Conservation (phyloP, 2,113 vertebrate species). For the Pagrus major region DNA sequence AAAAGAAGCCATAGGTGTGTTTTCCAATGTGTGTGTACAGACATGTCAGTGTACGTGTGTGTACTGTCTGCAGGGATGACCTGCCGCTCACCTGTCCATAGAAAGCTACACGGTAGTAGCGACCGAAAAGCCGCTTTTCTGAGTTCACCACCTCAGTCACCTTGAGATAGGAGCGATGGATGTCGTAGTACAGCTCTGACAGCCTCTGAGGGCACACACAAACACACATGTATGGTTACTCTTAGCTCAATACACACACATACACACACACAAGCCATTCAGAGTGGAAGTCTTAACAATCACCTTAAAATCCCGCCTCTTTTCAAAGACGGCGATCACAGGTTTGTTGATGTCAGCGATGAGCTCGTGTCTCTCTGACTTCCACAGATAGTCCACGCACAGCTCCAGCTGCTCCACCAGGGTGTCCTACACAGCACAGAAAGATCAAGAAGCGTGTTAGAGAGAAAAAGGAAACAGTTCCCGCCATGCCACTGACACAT, state of each 20-base stretch:
- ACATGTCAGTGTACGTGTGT: no score
- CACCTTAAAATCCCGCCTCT: conserved; percentile 97
- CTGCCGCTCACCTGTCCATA: conserved; percentile 92
- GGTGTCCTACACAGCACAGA: conserved; percentile 84
- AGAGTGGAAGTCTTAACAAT: background rate
- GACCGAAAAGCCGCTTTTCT: conserved; percentile 95
- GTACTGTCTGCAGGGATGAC: background rate
- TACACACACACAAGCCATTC: background rate
- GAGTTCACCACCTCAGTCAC: conserved; percentile 98
- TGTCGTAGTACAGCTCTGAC: conserved; percentile 97
- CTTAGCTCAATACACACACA: background rate
- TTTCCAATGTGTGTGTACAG: no score
- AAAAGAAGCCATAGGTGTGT: no score
- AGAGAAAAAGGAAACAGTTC: background rate
- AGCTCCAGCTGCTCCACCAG: conserved; percentile 96
- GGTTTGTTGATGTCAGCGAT: conserved; percentile 98
- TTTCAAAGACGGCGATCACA: conserved; percentile 97
- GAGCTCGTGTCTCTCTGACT: conserved; percentile 95
- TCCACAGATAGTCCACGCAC: conserved; percentile 97
- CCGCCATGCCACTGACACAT: no score
- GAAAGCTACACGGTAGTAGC: conserved; percentile 97
- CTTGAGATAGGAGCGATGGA: conserved; percentile 97
- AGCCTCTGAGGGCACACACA: conserved; percentile 84
- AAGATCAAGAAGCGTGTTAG: conserved; percentile 5
- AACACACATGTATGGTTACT: conserved; percentile 6